These are phyloP conservation scores for Poeciliopsis prolifica DNA, from an alignment of 2,113 vertebrate species.

Conservation along the genomic window DNA sequence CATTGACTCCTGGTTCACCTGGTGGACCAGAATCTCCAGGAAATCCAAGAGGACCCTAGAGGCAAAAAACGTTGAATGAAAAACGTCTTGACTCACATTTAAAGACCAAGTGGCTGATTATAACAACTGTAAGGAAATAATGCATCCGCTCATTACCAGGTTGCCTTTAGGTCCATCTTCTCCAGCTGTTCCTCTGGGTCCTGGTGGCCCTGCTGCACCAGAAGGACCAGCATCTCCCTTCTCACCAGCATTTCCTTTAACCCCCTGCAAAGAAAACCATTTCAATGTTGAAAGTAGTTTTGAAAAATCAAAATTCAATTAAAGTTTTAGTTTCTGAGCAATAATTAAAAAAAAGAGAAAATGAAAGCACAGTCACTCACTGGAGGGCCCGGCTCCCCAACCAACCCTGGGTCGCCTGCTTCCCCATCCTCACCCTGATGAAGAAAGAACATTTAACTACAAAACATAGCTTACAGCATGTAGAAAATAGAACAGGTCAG, in stretches of 20 bases:
- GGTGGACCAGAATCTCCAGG: constrained; percentile 85
- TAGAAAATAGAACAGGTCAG: too few species aligned
- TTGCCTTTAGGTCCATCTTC: constrained; percentile 92
- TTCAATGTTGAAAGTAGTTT: constrained; percentile 7
- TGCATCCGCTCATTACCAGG: constrained; percentile 74
- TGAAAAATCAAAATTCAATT: not conserved
- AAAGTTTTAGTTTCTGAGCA: not conserved
- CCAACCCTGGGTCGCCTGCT: constrained; percentile 83
- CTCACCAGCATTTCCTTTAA: constrained; percentile 87
- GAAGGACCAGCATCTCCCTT: constrained; percentile 88
- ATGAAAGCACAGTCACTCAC: constrained; percentile 79
- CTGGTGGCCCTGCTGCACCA: constrained; percentile 86
- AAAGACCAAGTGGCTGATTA: not conserved
- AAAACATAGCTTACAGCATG: constrained; percentile 1
- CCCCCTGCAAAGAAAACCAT: constrained; percentile 74
- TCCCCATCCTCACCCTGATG: constrained; percentile 90
- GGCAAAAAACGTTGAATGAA: not conserved
- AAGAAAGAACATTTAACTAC: constrained; percentile 15
- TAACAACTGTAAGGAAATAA: constrained; percentile 28
- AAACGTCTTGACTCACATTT: constrained; percentile 20
- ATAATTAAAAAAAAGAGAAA: not conserved
- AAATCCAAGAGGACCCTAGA: constrained; percentile 85
- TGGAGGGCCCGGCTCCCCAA: constrained; percentile 78
- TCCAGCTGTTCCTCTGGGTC: constrained; percentile 87
- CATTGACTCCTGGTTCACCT: constrained; percentile 85